Evolutionary conservation across 2,888 invertebrate genomes (phyloP), one percentile per base, ranked within the genome.

Genomic region (Cenopis cana): DNA sequence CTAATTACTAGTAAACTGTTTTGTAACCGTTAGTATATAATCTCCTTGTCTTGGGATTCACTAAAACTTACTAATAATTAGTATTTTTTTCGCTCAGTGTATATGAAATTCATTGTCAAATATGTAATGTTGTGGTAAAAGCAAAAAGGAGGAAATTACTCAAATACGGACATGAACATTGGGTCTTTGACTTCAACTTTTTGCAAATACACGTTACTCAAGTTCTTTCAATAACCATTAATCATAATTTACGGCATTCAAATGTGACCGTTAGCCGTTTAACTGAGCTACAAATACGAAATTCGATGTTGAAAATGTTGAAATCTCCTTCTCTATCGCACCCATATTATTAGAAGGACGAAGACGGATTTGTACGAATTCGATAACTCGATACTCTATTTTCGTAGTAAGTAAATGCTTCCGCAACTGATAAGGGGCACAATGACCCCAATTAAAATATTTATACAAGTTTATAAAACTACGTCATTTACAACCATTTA

Each of bases 361-460:
- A 5, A 29, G 29, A 29, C 5, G 33, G 8, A 33, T 0, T 5
- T 2, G 9, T 33, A 33, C 33, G 33, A 33, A 33, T 33, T 33
- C 24, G 24, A 24, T 24, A 24, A 24, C 24, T 33, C 9, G 33
- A 5, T 33, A 33, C 6, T 33, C 33, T 3, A 33, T 33, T 33
- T 33, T 33, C 33, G 33, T 33, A 6, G 33, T 24, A 17, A 41
- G 52, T 54, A 60, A 49, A 46, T 75, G 76, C 76, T 74, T 76
- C 76, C 78, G 79, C 78, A 82, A 82, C 76, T 81, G 88, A 89
- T 90, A 89, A 84, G 71, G 62, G 76, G 86, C 77, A 78, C 88
- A 83, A 81, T 84, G 87, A 88, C 89, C 89, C 75, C 75, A 77
- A 81, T 81, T 82, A 84, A 88, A 88, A n/a, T 87, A 85, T 88